Evolutionary conservation across 2,797 vertebrate species (phyloP).

Genomic region (Pseudotriccus pelzelni): DNA sequence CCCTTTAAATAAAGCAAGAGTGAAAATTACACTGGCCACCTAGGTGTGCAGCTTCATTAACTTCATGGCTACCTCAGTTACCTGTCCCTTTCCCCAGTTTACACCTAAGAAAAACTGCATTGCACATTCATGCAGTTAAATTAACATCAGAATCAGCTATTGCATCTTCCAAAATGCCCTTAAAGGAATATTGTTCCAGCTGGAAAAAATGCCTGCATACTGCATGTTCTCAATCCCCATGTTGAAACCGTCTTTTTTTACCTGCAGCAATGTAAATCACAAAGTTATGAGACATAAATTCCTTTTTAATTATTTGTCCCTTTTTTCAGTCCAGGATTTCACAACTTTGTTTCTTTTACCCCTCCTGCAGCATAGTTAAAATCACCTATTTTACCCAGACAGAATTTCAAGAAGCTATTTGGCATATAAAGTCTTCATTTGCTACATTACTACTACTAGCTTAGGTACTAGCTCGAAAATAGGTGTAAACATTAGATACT

Average conservation of each 20-base stretch:
- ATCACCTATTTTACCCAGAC: background rate
- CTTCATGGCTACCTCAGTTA: background rate
- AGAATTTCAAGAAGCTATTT: background rate
- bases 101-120: background rate
- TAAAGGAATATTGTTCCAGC: background rate
- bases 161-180: constrained; percentile 2
- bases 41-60: constrained; percentile 8
- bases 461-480: background rate
- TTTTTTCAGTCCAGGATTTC: background rate
- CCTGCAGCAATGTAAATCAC: background rate
- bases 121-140: background rate
- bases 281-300: background rate
- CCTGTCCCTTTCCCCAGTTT: background rate
- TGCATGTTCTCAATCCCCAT: background rate
- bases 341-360: background rate
- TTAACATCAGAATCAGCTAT: background rate
- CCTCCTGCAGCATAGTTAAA: background rate
- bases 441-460: background rate
- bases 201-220: background rate
- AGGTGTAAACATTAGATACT: background rate
- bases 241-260: background rate
- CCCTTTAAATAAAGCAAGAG: background rate
- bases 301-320: background rate
- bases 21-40: background rate
- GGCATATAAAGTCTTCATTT: background rate